Conservation (phyloP, 2,113 vertebrate species). For the Campylomormyrus tamandua region DNA sequence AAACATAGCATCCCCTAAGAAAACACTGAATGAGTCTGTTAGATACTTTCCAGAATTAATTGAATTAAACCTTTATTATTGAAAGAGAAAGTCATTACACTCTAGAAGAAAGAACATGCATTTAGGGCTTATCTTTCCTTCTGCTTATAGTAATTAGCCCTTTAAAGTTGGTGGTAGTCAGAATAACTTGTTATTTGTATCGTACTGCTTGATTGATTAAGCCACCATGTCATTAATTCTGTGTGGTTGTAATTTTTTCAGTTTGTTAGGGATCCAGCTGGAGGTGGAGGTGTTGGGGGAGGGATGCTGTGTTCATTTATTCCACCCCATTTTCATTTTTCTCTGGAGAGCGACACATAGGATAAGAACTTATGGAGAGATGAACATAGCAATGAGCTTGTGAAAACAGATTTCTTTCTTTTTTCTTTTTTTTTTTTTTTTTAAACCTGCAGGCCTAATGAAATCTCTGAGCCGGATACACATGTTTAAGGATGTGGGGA, state of each 20-base stretch:
- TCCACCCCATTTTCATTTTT: neutral
- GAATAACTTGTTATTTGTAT: neutral
- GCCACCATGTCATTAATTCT: neutral
- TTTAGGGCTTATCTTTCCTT: neutral
- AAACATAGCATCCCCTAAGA: neutral
- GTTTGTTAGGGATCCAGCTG: neutral
- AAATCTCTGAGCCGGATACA: neutral
- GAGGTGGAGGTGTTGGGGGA: neutral
- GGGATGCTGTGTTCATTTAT: neutral
- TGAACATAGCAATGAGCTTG: neutral
- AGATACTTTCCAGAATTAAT: neutral
- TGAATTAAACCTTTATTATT: neutral
- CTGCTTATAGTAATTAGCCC: neutral
- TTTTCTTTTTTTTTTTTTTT: no score
- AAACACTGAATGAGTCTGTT: neutral
- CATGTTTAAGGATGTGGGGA: neutral
- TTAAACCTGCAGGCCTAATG: neutral
- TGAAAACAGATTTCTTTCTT: no score
- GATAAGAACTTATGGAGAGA: neutral
- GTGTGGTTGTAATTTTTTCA: neutral
- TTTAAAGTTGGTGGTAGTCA: neutral
- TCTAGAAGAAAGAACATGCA: neutral
- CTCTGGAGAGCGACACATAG: neutral
- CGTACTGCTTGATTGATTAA: neutral
- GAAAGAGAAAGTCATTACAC: neutral